Evolutionary conservation across 2,888 invertebrate genomes (phyloP).

Genomic region (Cistogaster globosa): DNA sequence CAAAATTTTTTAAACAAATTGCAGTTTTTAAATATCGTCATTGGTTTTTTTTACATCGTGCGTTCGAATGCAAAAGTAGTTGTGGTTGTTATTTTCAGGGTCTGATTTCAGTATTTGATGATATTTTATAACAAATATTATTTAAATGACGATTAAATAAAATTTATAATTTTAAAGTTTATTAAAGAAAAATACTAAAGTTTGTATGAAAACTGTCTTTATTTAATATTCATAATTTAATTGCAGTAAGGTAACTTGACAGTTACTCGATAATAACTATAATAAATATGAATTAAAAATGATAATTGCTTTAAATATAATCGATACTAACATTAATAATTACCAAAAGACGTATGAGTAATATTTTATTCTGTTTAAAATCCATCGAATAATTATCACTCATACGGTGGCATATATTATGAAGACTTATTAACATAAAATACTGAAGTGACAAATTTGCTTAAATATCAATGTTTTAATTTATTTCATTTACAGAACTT

Average conservation of each 20-base stretch:
- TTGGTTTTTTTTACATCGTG: too few species aligned
- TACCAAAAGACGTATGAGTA: conserved; percentile 22
- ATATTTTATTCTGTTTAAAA: conserved; percentile 1
- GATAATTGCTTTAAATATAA: conserved; percentile 12
- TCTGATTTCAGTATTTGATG: too few species aligned
- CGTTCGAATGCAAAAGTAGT: too few species aligned
- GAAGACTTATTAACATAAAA: not conserved
- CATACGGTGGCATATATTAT: conserved; percentile 1
- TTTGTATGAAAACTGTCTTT: too few species aligned
- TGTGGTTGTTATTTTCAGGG: too few species aligned
- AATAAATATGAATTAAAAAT: not conserved
- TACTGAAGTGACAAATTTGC: conserved; percentile 8
- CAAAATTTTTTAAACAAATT: too few species aligned
- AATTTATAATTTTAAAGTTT: too few species aligned
- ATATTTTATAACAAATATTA: too few species aligned
- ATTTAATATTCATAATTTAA: not conserved
- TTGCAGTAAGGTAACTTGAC: conserved; percentile 22
- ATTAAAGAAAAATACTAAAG: too few species aligned
- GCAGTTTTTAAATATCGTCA: too few species aligned
- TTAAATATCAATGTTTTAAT: not conserved
- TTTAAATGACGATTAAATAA: too few species aligned
- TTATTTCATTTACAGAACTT: too few species aligned
- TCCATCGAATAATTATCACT: conserved; percentile 3
- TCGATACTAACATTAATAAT: conserved; percentile 24
- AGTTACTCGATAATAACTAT: not conserved